Base-by-base conservation (phyloP, 2,888 invertebrate genomes). In the Terebella lapidaria region DNA sequence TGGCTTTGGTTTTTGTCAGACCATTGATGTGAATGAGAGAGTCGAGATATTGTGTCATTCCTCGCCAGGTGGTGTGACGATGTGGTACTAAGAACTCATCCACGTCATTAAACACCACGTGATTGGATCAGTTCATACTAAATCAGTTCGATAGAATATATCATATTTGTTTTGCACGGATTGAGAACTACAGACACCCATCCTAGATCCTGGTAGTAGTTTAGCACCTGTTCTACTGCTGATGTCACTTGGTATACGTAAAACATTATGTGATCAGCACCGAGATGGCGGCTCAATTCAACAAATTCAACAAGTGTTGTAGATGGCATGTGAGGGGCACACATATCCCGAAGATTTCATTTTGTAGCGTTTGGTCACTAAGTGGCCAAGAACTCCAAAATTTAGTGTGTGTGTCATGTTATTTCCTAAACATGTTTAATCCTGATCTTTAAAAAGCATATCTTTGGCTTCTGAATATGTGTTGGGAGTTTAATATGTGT, bases 31-130 rank as follows among this genome's bases (percentile, higher is more conserved):
- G 4, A 27, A 27, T 35, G 10, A 20, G 5, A 3, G 15, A 5
- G 4, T 10, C 30, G 10, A 70, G 2, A 65, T 64, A 42, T 24
- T 54, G 10, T 1, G 71, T 56, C 57, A 60, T 47, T 18, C 62
- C 59, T 10, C 70, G 28, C 68, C 66, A 66, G 56, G 53, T 63
- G 18, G 24, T 22, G 20, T 59, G 54, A 10, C 25, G 15, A 26
- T 59, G 58, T n/a, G 79, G 79, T 35, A 79, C 69, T 35, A 79
- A 70, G 51, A 77, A 70, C 67, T 79, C 79, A 64, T 79, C 79
- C 20, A 78, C 61, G 60, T 79, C 79, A 47, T 76, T 64, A 60
- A 78, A 78, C 27, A 73, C 69, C 15, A 75, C 60, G 64, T 71
- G 75, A 46, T 72, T 64, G 62, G 68, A 73, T 3, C 60, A 57